A percentile compares a stretch with the other conserved stretches of the same genome.
Evolutionary conservation across 1,140 invertebrate genomes (phyloP).

Genomic region (Sipha flava): DNA sequence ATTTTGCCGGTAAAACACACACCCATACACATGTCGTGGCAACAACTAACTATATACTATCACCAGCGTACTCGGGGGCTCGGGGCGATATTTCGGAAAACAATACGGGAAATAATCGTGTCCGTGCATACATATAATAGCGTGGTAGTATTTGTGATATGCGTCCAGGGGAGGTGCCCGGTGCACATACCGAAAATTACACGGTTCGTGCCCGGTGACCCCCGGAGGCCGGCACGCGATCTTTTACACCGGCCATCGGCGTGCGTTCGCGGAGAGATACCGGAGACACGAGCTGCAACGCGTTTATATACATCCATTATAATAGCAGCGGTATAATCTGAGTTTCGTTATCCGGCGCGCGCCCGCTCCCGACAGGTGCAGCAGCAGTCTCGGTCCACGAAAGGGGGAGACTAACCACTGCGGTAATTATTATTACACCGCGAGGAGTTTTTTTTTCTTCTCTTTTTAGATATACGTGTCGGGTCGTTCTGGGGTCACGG

Average conservation of each 20-base stretch:
- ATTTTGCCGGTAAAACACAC: not conserved
- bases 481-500: not conserved
- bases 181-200: conserved; percentile 2
- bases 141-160: no score
- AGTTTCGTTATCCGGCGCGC: not conserved
- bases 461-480: not conserved
- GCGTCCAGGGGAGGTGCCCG: not conserved
- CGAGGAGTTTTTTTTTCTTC: not conserved
- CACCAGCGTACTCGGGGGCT: no score
- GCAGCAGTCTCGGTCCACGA: no score
- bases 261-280: no score
- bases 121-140: no score
- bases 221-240: not conserved
- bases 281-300: no score
- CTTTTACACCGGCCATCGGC: not conserved
- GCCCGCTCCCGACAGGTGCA: not conserved
- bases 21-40: not conserved
- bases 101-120: not conserved
- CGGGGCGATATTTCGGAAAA: not conserved
- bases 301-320: no score
- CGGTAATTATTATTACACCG: not conserved
- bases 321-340: not conserved
- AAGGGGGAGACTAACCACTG: no score
- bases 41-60: not conserved
- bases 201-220: not conserved